Base-by-base conservation (phyloP, 2,797 vertebrate genomes). In the Saxicola maurus region DNA sequence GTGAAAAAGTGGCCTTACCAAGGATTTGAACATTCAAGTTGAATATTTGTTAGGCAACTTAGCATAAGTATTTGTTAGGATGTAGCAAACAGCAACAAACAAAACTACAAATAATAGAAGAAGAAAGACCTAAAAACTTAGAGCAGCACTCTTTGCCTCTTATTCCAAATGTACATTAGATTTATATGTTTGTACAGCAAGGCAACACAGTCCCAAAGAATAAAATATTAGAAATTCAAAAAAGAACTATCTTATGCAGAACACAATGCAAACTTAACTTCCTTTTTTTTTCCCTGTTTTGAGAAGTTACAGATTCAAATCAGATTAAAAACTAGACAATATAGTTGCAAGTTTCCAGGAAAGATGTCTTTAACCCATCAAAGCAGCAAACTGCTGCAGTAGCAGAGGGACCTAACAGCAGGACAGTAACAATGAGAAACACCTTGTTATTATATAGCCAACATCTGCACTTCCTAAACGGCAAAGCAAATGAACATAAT, bases 381-480 rank as follows among this genome's bases (percentile, higher is more conserved):
- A 86, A 82, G 46, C 75, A 90, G 76, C 11, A 84, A 88, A 91
- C 71, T 90, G 46, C 60, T 51, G 17, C 7, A 62, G 80, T 66
- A 93, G 72, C 62, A 84, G 81, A 61, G 40, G 33, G 33, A 92
- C 59, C 24, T 90, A 94, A 93, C 91, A 96, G 93, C 90, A 95
- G 87, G 91, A 94, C 24, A 89, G 74, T 81, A 93, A 87, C 49
- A 91, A 93, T 45, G 89, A 91, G 80, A 90, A 92, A 17, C 88
- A 93, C 87, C 85, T 94, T 95, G 85, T 87, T 94, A 61, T 92
- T 87, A 87, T 82, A 91, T n/a, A 95, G 80, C 94, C 94, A 96
- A 95, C 95, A 97, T 95, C 95, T 96, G 96, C 89, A 92, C 66
- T 96, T 95, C 89, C 84, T 92, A 92, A 95, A 96, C 66, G 62